A percentile compares a stretch with the other conserved stretches of the same genome.
These are phyloP conservation scores for Datnioides undecimradiatus DNA, from an alignment of 2,113 vertebrate genomes.

Conservation along the genomic window DNA sequence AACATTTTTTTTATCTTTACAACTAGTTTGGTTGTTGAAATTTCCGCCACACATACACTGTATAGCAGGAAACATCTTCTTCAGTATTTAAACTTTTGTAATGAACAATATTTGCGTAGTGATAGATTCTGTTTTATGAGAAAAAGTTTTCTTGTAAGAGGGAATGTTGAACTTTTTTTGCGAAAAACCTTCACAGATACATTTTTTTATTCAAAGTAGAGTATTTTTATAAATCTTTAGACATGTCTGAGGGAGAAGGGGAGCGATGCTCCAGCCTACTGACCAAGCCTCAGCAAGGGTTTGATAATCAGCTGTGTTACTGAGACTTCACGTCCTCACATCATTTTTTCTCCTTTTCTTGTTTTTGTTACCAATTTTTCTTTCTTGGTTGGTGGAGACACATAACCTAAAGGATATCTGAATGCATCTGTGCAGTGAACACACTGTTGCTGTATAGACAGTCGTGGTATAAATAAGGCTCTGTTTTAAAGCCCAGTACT, in stretches of 20 bases:
- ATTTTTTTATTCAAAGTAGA: neutral
- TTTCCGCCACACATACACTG: neutral
- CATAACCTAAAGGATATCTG: neutral
- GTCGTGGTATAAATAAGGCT: neutral
- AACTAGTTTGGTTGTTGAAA: neutral
- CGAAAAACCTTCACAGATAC: neutral
- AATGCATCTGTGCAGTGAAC: neutral
- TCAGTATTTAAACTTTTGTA: neutral
- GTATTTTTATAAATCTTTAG: neutral
- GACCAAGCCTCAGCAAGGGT: neutral
- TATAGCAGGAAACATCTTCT: neutral
- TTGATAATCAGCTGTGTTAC: neutral
- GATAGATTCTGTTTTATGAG: neutral
- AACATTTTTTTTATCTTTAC: no score
- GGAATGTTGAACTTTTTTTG: neutral
- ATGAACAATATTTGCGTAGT: neutral
- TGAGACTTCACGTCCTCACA: neutral
- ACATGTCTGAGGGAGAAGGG: neutral
- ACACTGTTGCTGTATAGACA: neutral
- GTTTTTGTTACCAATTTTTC: neutral
- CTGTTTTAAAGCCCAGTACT: neutral
- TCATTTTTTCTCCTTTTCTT: neutral
- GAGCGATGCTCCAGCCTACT: neutral
- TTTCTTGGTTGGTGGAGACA: neutral
- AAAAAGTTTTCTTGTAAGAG: neutral